Percentiles rank a stretch among this genome's conserved stretches.
Evolutionary conservation across 2,797 vertebrate species (phyloP).

Genomic region (Champsocephalus gunnari): DNA sequence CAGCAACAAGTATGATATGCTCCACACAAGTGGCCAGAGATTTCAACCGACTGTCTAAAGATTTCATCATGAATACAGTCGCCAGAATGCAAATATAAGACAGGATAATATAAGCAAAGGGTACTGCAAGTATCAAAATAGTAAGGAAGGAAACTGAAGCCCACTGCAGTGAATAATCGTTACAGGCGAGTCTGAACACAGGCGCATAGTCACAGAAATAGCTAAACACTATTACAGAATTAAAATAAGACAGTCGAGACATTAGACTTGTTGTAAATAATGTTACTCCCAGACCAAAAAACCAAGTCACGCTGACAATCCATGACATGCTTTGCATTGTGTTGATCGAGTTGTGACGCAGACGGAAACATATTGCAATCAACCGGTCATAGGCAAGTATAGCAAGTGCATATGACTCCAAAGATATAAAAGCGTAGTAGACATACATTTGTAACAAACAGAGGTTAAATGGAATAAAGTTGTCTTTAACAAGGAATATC

Average conservation of each 20-base stretch:
- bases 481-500: constrained; percentile 63
- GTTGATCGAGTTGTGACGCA: constrained; percentile 75
- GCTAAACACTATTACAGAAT: constrained; percentile 72
- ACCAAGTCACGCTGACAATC: constrained; percentile 66
- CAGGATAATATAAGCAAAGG: constrained; percentile 69
- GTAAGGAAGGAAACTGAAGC: constrained; percentile 13
- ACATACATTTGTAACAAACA: constrained; percentile 70
- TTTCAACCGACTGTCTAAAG: constrained; percentile 62
- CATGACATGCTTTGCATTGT: constrained; percentile 65
- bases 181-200: constrained; percentile 79
- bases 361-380: constrained; percentile 79
- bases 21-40: constrained; percentile 76
- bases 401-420: constrained; percentile 73
- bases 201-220: constrained; percentile 82
- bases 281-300: fast-evolving
- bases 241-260: constrained; percentile 74
- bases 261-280: constrained; percentile 36
- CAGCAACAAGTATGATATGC: constrained; percentile 73
- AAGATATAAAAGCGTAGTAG: constrained; percentile 27
- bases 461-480: constrained; percentile 66
- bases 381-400: constrained; percentile 79
- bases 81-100: constrained; percentile 72
- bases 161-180: constrained; percentile 71
- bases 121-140: constrained; percentile 10
- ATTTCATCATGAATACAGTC: constrained; percentile 79